phyloP scores from a whole-genome alignment of 2,113 vertebrate species.

The Bufo gargarizans region DNA sequence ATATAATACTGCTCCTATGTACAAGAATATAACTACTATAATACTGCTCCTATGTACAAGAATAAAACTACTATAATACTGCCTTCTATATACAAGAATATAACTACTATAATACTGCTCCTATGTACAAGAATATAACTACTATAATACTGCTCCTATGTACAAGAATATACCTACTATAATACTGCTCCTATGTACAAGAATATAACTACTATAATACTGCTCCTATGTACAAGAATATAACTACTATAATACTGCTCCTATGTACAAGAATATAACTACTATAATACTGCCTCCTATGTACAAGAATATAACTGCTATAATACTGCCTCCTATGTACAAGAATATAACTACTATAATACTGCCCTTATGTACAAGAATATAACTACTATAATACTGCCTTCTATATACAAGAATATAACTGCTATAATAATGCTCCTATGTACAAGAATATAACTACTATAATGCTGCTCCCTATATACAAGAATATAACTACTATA shows the following conservation, averaged over 20 bases:
- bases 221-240: background rate
- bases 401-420: too few species aligned
- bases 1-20: background rate
- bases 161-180: background rate
- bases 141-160: background rate
- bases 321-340: too few species aligned
- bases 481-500: constrained; percentile 10
- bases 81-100: too few species aligned
- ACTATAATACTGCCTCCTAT: background rate
- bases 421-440: background rate
- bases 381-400: background rate
- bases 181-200: background rate
- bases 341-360: too few species aligned
- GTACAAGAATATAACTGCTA: too few species aligned
- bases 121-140: too few species aligned
- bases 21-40: background rate
- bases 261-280: background rate
- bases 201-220: too few species aligned
- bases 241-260: background rate
- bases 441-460: background rate
- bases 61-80: constrained; percentile 6
- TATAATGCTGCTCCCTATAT: background rate
- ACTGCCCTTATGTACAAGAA: background rate
- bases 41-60: background rate
- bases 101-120: too few species aligned